Base-by-base conservation (phyloP, 2,113 vertebrate species). In the Malaclemys terrapin region DNA sequence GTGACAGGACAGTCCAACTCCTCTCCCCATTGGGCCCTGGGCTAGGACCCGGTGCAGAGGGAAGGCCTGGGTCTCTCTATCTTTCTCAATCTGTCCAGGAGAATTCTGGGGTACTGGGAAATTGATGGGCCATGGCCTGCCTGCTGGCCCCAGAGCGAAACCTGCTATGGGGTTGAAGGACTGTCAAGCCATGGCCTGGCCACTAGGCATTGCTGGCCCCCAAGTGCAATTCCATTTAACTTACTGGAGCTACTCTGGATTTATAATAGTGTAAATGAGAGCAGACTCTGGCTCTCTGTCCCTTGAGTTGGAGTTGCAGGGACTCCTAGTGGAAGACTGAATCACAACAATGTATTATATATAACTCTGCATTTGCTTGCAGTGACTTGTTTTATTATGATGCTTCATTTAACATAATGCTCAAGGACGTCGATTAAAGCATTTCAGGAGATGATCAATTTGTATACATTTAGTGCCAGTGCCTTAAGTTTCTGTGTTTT, bases 341-440 rank as follows among this genome's bases (percentile, higher is more conserved):
- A 52, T 53, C 52, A 82, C 22, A 54, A 24, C 80, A 25, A 11
- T 22, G 38, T 84, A 57, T 86, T 45, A 19, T 84, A 5, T 7
- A 27, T 19, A 54, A 2, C 47, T 82, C 69, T 2, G 4, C 13
- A 29, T 8, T 38, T 85, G 53, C 35, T 47, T 84, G 90, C 92
- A 8, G 2, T 1, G 5, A 22, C 47, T 17, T 1, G 0, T 82
- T 45, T 50, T 16, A 17, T 11, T 0, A 0, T 9, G 35, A 47
- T 59, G 45, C 3, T 0, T 52, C 27, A 2, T 6, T 13, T 1
- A 38, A 53, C 2, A 5, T 35, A 14, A 27, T 9, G 12, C 53
- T 45, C 82, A 25, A 5, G 90, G 59, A 76, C 47, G 25, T 27
- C 14, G 25, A 76, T 76, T 27, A 76, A 76, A 76, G 53, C 45